phyloP scores from a whole-genome alignment of 2,888 invertebrate species.

The Tenthredo mesomela region DNA sequence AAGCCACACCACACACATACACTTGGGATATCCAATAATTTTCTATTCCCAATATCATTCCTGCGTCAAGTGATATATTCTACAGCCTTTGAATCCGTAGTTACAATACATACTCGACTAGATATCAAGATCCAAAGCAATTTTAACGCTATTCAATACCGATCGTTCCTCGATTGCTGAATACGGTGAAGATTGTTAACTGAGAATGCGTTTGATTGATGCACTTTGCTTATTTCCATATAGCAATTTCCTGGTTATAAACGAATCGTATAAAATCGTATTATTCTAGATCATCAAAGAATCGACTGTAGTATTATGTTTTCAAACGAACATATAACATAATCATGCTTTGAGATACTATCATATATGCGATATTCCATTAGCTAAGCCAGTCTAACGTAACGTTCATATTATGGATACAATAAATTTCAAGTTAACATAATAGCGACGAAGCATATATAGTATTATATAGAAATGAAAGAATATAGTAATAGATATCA shows the following conservation, averaged over 20 bases:
- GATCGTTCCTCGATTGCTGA: conserved; percentile 12
- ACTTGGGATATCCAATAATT: background rate
- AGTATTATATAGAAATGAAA: background rate
- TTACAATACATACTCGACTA: background rate
- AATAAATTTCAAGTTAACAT: conserved; percentile 6
- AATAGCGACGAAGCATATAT: background rate
- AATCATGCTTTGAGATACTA: too few species aligned
- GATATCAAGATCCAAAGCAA: background rate
- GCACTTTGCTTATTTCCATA: conserved; percentile 1
- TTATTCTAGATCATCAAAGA: background rate
- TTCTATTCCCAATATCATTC: background rate
- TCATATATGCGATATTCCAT: background rate
- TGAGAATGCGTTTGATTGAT: conserved; percentile 23
- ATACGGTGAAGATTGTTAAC: conserved; percentile 2
- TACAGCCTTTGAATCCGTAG: background rate
- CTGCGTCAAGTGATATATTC: background rate
- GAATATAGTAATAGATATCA: background rate
- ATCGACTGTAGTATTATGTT: background rate
- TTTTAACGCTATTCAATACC: conserved; percentile 5
- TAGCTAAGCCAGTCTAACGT: background rate
- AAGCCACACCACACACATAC: background rate
- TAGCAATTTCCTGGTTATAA: conserved; percentile 15
- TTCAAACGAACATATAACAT: background rate
- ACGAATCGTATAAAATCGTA: background rate
- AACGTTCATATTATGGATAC: background rate